phyloP scores from a whole-genome alignment of 2,888 invertebrate genomes.

The Brassicogethes aeneus region DNA sequence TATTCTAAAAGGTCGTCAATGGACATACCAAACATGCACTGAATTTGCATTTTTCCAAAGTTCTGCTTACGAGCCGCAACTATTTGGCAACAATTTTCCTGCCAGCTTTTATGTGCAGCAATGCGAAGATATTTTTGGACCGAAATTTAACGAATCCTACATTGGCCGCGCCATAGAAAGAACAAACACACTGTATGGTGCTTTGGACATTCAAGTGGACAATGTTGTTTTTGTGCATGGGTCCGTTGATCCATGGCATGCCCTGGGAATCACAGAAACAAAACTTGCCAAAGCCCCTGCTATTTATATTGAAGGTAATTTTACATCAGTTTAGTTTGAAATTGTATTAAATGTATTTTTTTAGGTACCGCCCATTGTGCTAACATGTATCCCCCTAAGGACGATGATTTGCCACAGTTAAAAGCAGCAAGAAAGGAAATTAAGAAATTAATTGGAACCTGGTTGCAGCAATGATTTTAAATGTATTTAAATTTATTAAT shows the following conservation, averaged over 20 bases:
- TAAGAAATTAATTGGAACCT: conserved; percentile 47
- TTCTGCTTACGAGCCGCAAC: conserved; percentile 53
- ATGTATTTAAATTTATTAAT: too few species aligned
- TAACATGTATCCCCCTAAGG: conserved; percentile 76
- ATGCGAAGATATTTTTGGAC: conserved; percentile 76
- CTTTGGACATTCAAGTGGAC: conserved; percentile 55
- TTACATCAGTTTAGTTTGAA: too few species aligned
- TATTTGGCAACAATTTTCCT: conserved; percentile 69
- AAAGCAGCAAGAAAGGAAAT: conserved; percentile 59
- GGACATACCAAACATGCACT: conserved; percentile 92
- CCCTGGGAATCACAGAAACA: conserved; percentile 60
- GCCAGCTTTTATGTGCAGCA: conserved; percentile 70
- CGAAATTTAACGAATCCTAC: conserved; percentile 55
- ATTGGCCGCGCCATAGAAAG: conserved; percentile 53
- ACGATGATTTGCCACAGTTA: conserved; percentile 58
- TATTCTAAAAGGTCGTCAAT: conserved; percentile 57
- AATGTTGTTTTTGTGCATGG: conserved; percentile 83
- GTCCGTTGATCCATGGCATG: conserved; percentile 84
- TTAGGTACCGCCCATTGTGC: conserved; percentile 91
- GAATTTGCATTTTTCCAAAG: conserved; percentile 96
- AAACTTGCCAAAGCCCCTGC: conserved; percentile 51
- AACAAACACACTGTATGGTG: conserved; percentile 78
- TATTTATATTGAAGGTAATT: conserved; percentile 66
- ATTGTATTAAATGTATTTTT: conserved; percentile 18
- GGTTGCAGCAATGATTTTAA: conserved; percentile 35